Evolutionary conservation across 2,888 invertebrate genomes (phyloP).

Genomic region (Meganola albula): DNA sequence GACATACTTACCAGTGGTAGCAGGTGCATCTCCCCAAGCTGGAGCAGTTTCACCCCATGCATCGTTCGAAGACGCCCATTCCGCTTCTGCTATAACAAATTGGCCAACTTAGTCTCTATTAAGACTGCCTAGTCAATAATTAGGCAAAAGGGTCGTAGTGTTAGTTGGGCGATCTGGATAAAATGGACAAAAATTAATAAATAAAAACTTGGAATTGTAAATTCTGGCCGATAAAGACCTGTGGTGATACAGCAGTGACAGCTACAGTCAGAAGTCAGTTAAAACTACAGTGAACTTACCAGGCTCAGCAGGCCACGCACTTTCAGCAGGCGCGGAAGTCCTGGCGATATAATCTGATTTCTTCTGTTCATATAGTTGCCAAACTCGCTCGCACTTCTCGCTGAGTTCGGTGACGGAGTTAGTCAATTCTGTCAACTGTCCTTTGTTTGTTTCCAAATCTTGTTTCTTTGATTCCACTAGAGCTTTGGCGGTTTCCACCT

Average conservation of each 20-base stretch:
- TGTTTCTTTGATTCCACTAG: conserved; percentile 87
- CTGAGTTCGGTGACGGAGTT: conserved; percentile 81
- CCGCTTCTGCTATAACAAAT: conserved; percentile 55
- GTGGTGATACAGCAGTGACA: no score
- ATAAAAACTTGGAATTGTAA: no score
- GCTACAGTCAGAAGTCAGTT: no score
- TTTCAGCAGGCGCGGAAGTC: conserved; percentile 60
- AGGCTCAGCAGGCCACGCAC: conserved; percentile 39
- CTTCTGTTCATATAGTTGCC: conserved; percentile 81
- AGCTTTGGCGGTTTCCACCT: conserved; percentile 86
- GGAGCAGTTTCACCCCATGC: conserved; percentile 66
- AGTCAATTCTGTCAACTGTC: conserved; percentile 85
- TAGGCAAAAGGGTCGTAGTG: no score
- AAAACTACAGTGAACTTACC: no score
- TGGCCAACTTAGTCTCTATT: background rate
- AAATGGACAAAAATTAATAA: no score
- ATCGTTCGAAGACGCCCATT: conserved; percentile 72
- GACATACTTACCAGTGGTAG: conserved; percentile 43
- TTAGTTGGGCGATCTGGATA: no score
- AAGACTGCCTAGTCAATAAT: no score
- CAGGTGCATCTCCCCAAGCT: conserved; percentile 53
- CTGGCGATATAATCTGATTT: conserved; percentile 50
- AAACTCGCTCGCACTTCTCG: conserved; percentile 76
- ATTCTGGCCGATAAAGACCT: no score
- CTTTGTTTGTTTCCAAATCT: conserved; percentile 89